Base-by-base conservation (phyloP, 2,888 invertebrate genomes). In the Taphrorychus bicolor region DNA sequence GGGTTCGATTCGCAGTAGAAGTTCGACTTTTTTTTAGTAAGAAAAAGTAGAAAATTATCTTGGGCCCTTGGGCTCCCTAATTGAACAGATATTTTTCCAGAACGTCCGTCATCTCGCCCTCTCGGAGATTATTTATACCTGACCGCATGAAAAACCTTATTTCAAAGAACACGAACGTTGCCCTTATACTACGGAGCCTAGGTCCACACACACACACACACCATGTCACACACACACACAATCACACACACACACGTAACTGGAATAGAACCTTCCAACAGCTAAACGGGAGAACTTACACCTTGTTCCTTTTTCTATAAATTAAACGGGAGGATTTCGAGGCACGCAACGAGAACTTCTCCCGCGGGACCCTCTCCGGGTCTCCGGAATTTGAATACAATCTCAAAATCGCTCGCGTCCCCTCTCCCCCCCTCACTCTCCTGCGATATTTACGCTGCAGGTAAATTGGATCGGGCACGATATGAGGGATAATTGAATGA, bases 261-360 rank as follows among this genome's bases (percentile, higher is more conserved):
- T n/a, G n/a, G n/a, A n/a, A n/a, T n/a, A n/a, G n/a, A n/a, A 16
- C 32, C 32, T 45, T 16, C 45, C 9, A 1, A n/a, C 14, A 14
- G 45, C 7, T 3, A 45, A 17, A 45, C 11, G 11, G 7, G 3
- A n/a, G 16, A 51, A 16, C 51, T 51, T 51, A 21, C 21, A 51
- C 51, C 51, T 51, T 51, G 51, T 51, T 22, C n/a, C 51, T 51
- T 51, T 18, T 11, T 9, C 51, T 21, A 45, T 51, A 51, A 51
- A 51, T 51, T 51, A 51, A 51, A 51, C 19, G 7, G 18, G 18
- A 52, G n/a, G n/a, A 22, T 52, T 14, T 5, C 17, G 16, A 5
- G 7, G 24, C 22, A 51, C 51, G 51, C 19, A 51, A 51, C n/a
- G 16, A 7, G 17, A 54, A 54, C 16, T 54, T 32, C 16, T 24